A percentile compares a stretch with the other conserved stretches of the same genome.
Conservation (phyloP, 2,113 vertebrate species). For the Hucho hucho region DNA sequence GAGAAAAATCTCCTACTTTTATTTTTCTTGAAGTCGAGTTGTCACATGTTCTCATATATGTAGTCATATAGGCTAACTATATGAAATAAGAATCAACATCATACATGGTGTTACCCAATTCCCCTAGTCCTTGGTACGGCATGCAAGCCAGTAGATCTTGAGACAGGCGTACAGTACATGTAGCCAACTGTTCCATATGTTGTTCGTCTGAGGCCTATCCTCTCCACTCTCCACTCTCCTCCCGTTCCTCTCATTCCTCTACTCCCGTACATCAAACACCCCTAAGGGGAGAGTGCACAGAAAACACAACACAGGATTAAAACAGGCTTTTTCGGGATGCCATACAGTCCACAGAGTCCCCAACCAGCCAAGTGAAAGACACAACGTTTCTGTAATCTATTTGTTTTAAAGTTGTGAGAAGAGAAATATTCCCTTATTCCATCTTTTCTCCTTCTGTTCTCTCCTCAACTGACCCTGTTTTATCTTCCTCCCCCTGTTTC, state of each 20-base stretch:
- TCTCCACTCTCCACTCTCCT: slow-evolving; percentile 26
- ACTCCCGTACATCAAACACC: slow-evolving; percentile 48
- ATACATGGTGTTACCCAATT: not conserved
- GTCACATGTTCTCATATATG: too few species aligned
- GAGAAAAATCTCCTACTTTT: too few species aligned
- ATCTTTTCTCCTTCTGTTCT: slow-evolving; percentile 26
- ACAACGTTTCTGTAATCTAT: slow-evolving; percentile 51
- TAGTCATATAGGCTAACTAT: too few species aligned
- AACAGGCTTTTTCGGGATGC: slow-evolving; percentile 22
- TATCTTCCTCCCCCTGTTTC: slow-evolving; percentile 34
- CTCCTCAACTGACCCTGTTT: slow-evolving; percentile 52
- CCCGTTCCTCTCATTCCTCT: slow-evolving; percentile 31
- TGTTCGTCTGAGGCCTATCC: slow-evolving; percentile 46
- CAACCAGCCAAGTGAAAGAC: slow-evolving; percentile 50
- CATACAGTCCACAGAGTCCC: slow-evolving; percentile 42
- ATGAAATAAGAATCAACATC: too few species aligned
- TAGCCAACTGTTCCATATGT: slow-evolving; percentile 39
- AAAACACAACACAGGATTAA: slow-evolving; percentile 50
- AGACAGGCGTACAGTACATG: slow-evolving; percentile 23
- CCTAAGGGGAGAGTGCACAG: slow-evolving; percentile 53
- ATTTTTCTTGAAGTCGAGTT: too few species aligned
- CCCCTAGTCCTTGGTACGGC: not conserved
- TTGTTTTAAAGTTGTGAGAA: slow-evolving; percentile 55
- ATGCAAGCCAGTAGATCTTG: not conserved
- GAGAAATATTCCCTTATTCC: slow-evolving; percentile 16